Percentiles rank a stretch among this genome's conserved stretches.
Conservation (phyloP, 2,888 invertebrate genomes). For the Sicus ferrugineus region DNA sequence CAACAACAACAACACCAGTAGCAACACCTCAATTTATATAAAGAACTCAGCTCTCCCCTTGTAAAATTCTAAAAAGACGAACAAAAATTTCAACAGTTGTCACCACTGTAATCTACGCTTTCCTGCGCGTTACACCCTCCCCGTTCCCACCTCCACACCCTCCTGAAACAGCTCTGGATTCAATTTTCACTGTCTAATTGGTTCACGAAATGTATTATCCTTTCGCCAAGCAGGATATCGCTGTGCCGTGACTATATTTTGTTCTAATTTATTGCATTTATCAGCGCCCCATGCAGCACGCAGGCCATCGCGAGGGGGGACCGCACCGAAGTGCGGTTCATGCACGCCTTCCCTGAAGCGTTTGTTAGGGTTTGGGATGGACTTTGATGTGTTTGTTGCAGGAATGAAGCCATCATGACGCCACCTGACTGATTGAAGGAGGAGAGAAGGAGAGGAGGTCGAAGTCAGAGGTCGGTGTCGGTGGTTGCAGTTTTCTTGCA, state of each 20-base stretch:
- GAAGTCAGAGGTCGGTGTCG: not conserved
- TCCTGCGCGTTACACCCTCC: not conserved
- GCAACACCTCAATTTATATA: no score
- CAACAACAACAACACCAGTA: no score
- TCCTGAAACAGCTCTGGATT: not conserved
- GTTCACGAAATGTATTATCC: slow-evolving; percentile 22
- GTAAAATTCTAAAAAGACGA: not conserved
- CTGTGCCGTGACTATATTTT: slow-evolving; percentile 6
- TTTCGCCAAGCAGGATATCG: slow-evolving; percentile 22
- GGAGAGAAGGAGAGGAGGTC: slow-evolving; percentile 1
- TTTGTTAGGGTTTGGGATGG: not conserved
- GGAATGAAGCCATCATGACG: not conserved
- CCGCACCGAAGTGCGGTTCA: not conserved
- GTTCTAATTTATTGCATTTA: slow-evolving; percentile 30
- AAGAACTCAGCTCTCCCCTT: not conserved
- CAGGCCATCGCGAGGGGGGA: not conserved
- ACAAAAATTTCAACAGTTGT: not conserved
- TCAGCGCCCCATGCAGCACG: slow-evolving; percentile 1
- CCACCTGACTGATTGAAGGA: not conserved
- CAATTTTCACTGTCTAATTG: slow-evolving; percentile 25
- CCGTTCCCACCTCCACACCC: not conserved
- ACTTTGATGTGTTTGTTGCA: not conserved
- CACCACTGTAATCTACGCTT: not conserved
- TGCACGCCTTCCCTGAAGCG: not conserved
- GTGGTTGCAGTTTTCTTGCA: not conserved